phyloP scores from a whole-genome alignment of 2,797 vertebrate species.

The Sebastes kiyomatsui region DNA sequence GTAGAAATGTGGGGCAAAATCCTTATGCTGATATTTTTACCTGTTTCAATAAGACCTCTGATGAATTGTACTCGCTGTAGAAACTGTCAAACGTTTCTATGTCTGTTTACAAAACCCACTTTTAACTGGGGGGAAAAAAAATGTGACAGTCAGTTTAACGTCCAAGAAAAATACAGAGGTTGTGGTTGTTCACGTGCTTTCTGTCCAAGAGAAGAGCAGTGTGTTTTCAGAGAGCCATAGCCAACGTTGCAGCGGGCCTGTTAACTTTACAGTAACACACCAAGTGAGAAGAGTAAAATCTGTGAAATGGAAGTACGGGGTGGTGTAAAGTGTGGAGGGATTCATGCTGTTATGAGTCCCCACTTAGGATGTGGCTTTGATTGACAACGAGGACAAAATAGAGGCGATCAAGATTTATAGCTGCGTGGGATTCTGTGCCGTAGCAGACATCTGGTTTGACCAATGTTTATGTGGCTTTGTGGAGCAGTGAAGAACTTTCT shows the following conservation, averaged over 20 bases:
- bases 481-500: constrained; percentile 63
- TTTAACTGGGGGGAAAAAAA: constrained; percentile 43
- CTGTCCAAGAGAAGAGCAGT: constrained; percentile 54
- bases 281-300: constrained; percentile 55
- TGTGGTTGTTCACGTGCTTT: constrained; percentile 46
- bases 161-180: constrained; percentile 76
- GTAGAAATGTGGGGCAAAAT: constrained; percentile 48
- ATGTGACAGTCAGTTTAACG: constrained; percentile 47
- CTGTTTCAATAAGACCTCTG: constrained; percentile 67
- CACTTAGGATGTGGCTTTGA: constrained; percentile 70
- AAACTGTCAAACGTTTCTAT: constrained; percentile 63
- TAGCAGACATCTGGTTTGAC: constrained; percentile 72
- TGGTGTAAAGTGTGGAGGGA: constrained; percentile 50
- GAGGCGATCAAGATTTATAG: constrained; percentile 66
- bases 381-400: constrained; percentile 68
- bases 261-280: constrained; percentile 72
- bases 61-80: constrained; percentile 44
- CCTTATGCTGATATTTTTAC: constrained; percentile 56
- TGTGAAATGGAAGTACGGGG: constrained; percentile 57
- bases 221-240: constrained; percentile 56
- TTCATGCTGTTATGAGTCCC: constrained; percentile 59
- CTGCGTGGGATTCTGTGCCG: constrained; percentile 47
- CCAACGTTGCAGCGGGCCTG: constrained; percentile 61
- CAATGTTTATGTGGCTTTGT: constrained; percentile 65
- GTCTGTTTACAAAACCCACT: constrained; percentile 64